These are phyloP conservation scores for Drosophila sp. DNA, from an alignment of 1,140 invertebrate species.

Conservation along the genomic window DNA sequence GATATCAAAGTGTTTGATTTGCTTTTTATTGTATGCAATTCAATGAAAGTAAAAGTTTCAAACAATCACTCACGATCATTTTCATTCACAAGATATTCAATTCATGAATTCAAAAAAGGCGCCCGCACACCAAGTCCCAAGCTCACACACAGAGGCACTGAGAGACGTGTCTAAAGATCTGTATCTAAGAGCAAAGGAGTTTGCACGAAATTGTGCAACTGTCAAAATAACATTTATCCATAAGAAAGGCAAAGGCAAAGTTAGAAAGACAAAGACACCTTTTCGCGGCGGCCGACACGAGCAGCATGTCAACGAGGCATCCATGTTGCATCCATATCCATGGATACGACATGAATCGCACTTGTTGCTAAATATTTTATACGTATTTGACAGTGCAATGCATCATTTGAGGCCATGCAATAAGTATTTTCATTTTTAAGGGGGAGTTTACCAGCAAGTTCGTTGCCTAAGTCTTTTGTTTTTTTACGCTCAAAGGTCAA, in stretches of 20 bases:
- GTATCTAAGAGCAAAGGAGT: slow-evolving; percentile 54
- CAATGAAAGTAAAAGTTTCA: slow-evolving; percentile 68
- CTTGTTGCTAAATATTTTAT: slow-evolving; percentile 51
- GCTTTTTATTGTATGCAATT: slow-evolving; percentile 38
- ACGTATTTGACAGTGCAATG: slow-evolving; percentile 45
- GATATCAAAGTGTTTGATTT: slow-evolving; percentile 36
- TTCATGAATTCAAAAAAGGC: slow-evolving; percentile 57
- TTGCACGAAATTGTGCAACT: slow-evolving; percentile 78
- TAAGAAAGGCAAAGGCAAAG: slow-evolving; percentile 17
- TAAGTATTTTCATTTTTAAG: slow-evolving; percentile 23
- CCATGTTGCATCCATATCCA: slow-evolving; percentile 11
- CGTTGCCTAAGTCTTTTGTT: slow-evolving; percentile 81
- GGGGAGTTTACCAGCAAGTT: slow-evolving; percentile 60
- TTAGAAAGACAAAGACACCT: slow-evolving; percentile 49
- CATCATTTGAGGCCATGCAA: slow-evolving; percentile 56
- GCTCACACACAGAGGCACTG: neutral
- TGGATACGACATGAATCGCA: slow-evolving; percentile 28
- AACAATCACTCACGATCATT: slow-evolving; percentile 59
- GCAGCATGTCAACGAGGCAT: slow-evolving; percentile 13
- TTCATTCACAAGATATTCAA: slow-evolving; percentile 72
- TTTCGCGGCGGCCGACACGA: neutral
- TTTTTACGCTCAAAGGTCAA: slow-evolving; percentile 66
- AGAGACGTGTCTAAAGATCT: slow-evolving; percentile 63
- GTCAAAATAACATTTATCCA: slow-evolving; percentile 72
- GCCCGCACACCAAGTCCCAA: slow-evolving; percentile 41